Percentiles rank a stretch among this genome's conserved stretches.
phyloP scores from a whole-genome alignment of 1,140 invertebrate species.

The Schlechtendalia chinensis region DNA sequence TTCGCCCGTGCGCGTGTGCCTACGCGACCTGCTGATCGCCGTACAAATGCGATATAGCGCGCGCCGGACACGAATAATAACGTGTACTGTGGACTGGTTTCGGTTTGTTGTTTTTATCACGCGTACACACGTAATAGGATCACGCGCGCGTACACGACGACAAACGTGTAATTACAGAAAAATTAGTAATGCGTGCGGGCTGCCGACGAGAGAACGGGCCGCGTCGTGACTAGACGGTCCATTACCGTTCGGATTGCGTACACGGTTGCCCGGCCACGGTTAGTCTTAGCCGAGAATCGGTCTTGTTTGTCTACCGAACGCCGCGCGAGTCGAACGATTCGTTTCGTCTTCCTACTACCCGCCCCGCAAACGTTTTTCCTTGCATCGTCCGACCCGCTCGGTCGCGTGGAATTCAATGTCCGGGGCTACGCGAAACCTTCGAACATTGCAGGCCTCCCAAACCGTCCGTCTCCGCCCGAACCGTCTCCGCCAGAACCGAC shows the following conservation, averaged over 20 bases:
- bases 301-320: too few species aligned
- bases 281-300: background rate
- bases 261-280: conserved; percentile 3
- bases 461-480: too few species aligned
- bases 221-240: conserved; percentile 29
- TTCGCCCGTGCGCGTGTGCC: too few species aligned
- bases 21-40: background rate
- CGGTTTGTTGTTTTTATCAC: conserved; percentile 3
- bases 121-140: background rate
- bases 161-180: conserved; percentile 44
- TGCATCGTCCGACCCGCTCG: too few species aligned
- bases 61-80: conserved; percentile 7
- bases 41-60: conserved; percentile 37
- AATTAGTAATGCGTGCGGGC: conserved; percentile 46
- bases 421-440: too few species aligned
- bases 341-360: conserved; percentile 16
- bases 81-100: too few species aligned
- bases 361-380: background rate
- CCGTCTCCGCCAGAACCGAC: too few species aligned
- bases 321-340: too few species aligned
- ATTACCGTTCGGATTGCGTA: conserved; percentile 40
- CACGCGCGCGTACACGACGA: too few species aligned
- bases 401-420: too few species aligned
- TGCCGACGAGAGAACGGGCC: conserved; percentile 36
- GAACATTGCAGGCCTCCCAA: too few species aligned